Percentiles rank a stretch among this genome's conserved stretches.
Evolutionary conservation across 2,113 vertebrate species (phyloP).

Genomic region (Ameiurus melas): DNA sequence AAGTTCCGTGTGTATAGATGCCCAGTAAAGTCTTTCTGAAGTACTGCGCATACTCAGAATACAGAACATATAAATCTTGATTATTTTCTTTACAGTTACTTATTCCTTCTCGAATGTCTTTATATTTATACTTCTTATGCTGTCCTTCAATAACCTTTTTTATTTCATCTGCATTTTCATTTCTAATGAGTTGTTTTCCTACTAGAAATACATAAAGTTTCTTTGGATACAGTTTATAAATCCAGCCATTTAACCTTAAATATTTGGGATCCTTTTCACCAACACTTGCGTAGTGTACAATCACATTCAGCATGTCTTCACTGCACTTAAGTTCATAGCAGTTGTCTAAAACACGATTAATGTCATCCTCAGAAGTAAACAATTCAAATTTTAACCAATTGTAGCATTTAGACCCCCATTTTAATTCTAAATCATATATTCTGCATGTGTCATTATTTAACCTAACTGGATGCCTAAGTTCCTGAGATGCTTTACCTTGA

Average conservation of each 20-base stretch:
- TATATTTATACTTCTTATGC: neutral
- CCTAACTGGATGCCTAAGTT: neutral
- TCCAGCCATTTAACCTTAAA: neutral
- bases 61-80: neutral
- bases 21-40: neutral
- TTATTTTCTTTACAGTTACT: neutral
- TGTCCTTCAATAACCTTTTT: neutral
- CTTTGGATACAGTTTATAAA: neutral
- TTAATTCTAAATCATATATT: neutral
- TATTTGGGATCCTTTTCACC: neutral
- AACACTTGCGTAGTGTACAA: neutral
- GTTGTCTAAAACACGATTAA: neutral
- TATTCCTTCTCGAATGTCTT: neutral
- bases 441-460: neutral
- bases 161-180: neutral
- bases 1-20: neutral
- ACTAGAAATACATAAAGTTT: neutral
- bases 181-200: neutral
- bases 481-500: neutral
- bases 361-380: neutral
- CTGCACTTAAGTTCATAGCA: neutral
- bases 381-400: neutral
- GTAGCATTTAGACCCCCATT: fast-evolving
- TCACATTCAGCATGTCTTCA: neutral
- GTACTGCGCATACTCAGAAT: neutral